Evolutionary conservation across 2,888 invertebrate species (phyloP).

Genomic region (Blastobasis lacticolella): DNA sequence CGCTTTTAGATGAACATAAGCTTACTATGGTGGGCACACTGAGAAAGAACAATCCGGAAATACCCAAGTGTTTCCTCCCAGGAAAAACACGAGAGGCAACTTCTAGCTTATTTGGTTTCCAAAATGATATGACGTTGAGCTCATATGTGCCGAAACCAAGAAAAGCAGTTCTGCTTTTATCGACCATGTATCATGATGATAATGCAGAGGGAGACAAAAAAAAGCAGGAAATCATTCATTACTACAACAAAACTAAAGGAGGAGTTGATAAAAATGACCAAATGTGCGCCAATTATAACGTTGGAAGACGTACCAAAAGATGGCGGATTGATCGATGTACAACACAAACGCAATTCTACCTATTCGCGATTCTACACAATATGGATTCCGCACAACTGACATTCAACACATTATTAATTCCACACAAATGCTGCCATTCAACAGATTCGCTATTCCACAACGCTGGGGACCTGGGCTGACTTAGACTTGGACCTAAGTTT

Average conservation of each 20-base stretch:
- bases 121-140: conserved; percentile 5
- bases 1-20: conserved; percentile 6
- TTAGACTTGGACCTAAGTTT: too few relatives aligned
- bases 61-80: conserved; percentile 10
- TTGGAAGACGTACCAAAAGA: conserved; percentile 4
- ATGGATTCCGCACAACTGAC: too few relatives aligned
- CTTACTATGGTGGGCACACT: conserved; percentile 16
- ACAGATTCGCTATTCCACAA: too few relatives aligned
- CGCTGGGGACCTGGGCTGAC: too few relatives aligned
- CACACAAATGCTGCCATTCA: too few relatives aligned
- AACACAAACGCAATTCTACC: too few relatives aligned
- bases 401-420: too few relatives aligned
- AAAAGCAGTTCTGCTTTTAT: conserved; percentile 7
- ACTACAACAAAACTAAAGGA: conserved; percentile 6
- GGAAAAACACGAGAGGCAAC: conserved; percentile 1
- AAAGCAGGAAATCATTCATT: conserved; percentile 2
- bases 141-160: conserved; percentile 8
- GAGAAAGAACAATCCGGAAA: conserved; percentile 16
- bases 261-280: conserved; percentile 3
- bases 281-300: conserved; percentile 6
- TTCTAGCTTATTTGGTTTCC: conserved; percentile 3
- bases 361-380: too few relatives aligned
- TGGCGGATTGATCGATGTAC: too few relatives aligned
- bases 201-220: not conserved
- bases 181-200: conserved; percentile 9